A percentile compares a stretch with the other conserved stretches of the same genome.
phyloP scores from a whole-genome alignment of 64 coral and sea anemone species.

The Dendrophyllia cribrosa region DNA sequence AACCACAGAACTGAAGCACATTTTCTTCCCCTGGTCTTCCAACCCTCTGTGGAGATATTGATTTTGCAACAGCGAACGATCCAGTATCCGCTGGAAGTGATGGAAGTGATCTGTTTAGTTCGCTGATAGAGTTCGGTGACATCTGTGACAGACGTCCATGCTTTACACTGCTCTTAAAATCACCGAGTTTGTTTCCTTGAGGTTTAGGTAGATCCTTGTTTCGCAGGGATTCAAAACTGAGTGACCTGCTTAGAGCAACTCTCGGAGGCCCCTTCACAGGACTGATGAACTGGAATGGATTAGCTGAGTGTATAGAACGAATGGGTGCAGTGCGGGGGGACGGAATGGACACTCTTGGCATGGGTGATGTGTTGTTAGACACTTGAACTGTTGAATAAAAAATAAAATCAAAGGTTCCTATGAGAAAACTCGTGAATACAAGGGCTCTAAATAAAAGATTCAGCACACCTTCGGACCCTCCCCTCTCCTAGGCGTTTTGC shows the following conservation, averaged over 20 bases:
- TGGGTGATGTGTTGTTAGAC: constrained; percentile 10
- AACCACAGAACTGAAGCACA: background rate
- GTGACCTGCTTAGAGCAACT: background rate
- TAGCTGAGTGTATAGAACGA: constrained; percentile 22
- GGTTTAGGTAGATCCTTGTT: background rate
- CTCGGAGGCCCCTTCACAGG: background rate
- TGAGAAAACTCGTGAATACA: too few species aligned
- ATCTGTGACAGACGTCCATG: background rate
- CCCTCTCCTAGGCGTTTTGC: too few species aligned
- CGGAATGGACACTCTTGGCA: background rate
- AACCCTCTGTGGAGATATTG: background rate
- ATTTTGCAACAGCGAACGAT: background rate
- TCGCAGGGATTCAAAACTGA: constrained; percentile 29
- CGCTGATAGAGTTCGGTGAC: background rate
- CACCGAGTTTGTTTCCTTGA: background rate
- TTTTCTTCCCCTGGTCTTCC: background rate
- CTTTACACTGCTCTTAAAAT: background rate
- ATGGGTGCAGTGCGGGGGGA: constrained; percentile 6
- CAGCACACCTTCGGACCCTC: too few species aligned
- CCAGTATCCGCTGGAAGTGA: background rate
- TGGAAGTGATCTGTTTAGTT: background rate
- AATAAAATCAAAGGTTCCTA: background rate
- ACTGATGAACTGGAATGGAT: constrained; percentile 14
- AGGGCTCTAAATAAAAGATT: too few species aligned
- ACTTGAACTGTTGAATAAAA: background rate